Evolutionary conservation across 2,113 vertebrate genomes (phyloP).

Genomic region (Megatriorchis doriae): DNA sequence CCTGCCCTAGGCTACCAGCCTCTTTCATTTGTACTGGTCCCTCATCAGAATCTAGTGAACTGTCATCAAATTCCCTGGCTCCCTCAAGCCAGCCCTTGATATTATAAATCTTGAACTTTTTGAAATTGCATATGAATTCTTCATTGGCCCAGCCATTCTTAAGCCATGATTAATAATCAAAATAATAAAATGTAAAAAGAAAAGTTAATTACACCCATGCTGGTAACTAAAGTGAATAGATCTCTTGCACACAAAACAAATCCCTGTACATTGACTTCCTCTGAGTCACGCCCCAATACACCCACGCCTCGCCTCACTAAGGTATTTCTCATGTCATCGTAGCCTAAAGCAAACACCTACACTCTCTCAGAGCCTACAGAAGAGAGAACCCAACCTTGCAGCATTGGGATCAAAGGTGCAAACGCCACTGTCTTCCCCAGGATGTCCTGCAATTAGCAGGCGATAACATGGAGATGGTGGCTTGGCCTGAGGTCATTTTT

Average conservation of each 20-base stretch:
- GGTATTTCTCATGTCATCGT: constrained; percentile 75
- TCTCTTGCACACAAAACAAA: constrained; percentile 68
- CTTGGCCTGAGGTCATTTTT: constrained; percentile 8
- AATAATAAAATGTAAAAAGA: constrained; percentile 66
- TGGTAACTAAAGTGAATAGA: constrained; percentile 73
- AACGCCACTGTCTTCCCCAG: constrained; percentile 25
- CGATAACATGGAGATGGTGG: not conserved
- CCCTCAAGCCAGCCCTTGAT: not conserved
- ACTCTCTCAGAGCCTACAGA: not conserved
- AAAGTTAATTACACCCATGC: constrained; percentile 58
- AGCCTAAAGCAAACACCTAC: constrained; percentile 73
- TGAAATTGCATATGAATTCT: constrained; percentile 52
- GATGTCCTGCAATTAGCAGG: constrained; percentile 47
- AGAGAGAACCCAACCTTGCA: constrained; percentile 10
- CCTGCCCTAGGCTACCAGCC: not conserved
- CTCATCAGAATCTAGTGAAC: not conserved
- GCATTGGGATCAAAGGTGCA: constrained; percentile 14
- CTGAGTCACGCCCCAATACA: constrained; percentile 72
- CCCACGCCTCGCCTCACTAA: constrained; percentile 74
- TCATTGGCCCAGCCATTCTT: constrained; percentile 59
- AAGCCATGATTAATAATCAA: constrained; percentile 69
- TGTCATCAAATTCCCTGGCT: not conserved
- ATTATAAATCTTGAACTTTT: constrained; percentile 12
- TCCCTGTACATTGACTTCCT: constrained; percentile 71
- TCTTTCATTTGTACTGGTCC: not conserved